phyloP scores from a whole-genome alignment of 37 sponge, comb jelly and placozoan genomes.

The Oscarella lobularis region DNA sequence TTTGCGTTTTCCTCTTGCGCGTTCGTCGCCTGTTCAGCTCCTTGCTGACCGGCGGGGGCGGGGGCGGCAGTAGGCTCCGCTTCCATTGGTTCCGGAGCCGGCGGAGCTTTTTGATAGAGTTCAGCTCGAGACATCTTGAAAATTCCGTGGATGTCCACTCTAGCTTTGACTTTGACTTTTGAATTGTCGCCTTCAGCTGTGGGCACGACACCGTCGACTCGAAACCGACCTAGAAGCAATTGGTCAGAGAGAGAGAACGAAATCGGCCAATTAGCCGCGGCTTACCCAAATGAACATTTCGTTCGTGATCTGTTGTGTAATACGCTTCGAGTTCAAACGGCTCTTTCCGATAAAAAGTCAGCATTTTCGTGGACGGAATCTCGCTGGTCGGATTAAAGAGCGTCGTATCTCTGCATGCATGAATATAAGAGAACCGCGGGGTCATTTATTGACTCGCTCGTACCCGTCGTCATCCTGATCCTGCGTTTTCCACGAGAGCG shows the following conservation, averaged over 20 bases:
- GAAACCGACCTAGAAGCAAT: constrained; percentile 41
- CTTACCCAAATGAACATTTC: not conserved
- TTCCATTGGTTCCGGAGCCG: not conserved
- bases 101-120: constrained; percentile 44
- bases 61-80: not conserved
- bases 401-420: no score
- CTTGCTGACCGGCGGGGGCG: constrained; percentile 2
- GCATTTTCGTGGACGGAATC: constrained; percentile 69
- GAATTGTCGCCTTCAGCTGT: constrained; percentile 60
- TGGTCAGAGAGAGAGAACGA: no score
- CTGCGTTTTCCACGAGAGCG: constrained; percentile 59
- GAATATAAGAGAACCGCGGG: not conserved
- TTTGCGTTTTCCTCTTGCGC: constrained; percentile 16
- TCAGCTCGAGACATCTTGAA: constrained; percentile 57
- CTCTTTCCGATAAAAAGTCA: constrained; percentile 76
- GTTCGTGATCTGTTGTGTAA: constrained; percentile 14
- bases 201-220: constrained; percentile 60
- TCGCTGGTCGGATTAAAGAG: constrained; percentile 56
- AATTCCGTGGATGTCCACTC: constrained; percentile 78
- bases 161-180: constrained; percentile 89
- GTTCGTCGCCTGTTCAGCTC: constrained; percentile 6
- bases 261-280: no score
- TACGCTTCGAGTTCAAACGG: constrained; percentile 44
- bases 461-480: constrained; percentile 60
- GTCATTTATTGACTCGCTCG: not conserved